Base-by-base conservation (phyloP, 2,888 invertebrate species). In the Unio delphinus region DNA sequence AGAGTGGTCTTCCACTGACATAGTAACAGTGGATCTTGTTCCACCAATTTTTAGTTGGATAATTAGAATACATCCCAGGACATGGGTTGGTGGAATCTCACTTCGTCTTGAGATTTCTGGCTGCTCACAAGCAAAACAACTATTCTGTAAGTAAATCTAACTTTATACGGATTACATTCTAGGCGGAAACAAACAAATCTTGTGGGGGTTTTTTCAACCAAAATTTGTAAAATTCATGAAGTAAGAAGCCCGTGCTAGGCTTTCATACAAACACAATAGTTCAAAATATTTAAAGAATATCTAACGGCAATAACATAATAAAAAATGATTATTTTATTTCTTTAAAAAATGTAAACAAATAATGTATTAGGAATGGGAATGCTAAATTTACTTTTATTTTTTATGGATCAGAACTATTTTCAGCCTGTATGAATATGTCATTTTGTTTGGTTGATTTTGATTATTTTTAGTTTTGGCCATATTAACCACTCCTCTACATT, bases 71-170 rank as follows among this genome's bases (percentile, higher is more conserved):
- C 65, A 80, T 61, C 83, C 83, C 1, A 61, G 60, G 26, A 75
- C 78, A 3, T 84, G 82, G 80, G 58, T 73, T 55, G 73, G 73
- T 18, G 62, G 45, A 23, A 75, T 81, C 30, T 68, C 78, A 15
- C 68, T 84, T 28, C 63, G 84, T 28, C 68, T 82, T 30, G 84
- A 84, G 69, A 55, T 83, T n/a, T 64, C 68, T 6, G 84, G 83
- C 23, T 84, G 84, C 64, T 74, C 76, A 17, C 72, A 77, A 60
- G 67, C 61, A 23, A 71, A 81, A 55, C 74, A 79, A 55, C 62
- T 72, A 11, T 79, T 78, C 66, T 83, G 83, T 83, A 74, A 80
- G 82, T 73, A 34, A 26, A 34, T 67, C 34, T 30, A 30, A 30
- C 4, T 2, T 3, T 28, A 28, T 28, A 28, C 28, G 28, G 34